Evolutionary conservation across 2,113 vertebrate genomes (phyloP), one percentile per base, ranked within the genome.

Genomic region (Ancistrus triradiatus): DNA sequence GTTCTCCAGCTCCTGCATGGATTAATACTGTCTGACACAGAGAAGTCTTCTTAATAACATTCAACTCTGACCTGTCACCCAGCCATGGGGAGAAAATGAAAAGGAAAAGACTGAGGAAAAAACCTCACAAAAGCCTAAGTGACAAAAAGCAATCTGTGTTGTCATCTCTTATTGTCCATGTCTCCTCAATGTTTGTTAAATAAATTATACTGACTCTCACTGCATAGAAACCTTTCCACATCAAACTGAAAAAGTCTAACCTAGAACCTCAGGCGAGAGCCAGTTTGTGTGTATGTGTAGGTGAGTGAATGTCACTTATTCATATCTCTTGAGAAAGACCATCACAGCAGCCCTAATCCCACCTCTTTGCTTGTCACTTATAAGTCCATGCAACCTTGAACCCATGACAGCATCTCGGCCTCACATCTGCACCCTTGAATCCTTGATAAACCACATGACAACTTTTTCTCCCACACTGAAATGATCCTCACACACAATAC

Each of bases 341-440:
- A 59, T 50, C 21, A 21, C 53, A 52, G 14, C 55, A 49, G 59
- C 24, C 40, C 35, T 78, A 77, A 76, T 76, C 69, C 64, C 44
- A 33, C 66, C 58, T 77, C 50, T 66, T 49, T 63, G 70, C 69
- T 73, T 77, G 63, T 77, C 68, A 56, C 63, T 19, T 68, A 76
- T 67, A 77, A 70, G 77, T 53, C 48, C 25, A 69, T 59, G 31
- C 35, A 59, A 77, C 74, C 70, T 77, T 60, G 66, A 74, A 70
- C 80, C 60, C 31, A 25, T 67, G 51, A 68, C 63, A 63, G 31
- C 61, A 63, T 65, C 70, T 55, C 67, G 63, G 63, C 55, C 59
- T 28, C 69, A 70, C 59, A 71, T 77, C 63, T 61, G 38, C 62
- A 65, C 37, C 17, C 10, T 47, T 15, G n/a, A n/a, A n/a, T n/a